Evolutionary conservation across 1,140 invertebrate genomes (phyloP).

Genomic region (Geopemphigus sp.): DNA sequence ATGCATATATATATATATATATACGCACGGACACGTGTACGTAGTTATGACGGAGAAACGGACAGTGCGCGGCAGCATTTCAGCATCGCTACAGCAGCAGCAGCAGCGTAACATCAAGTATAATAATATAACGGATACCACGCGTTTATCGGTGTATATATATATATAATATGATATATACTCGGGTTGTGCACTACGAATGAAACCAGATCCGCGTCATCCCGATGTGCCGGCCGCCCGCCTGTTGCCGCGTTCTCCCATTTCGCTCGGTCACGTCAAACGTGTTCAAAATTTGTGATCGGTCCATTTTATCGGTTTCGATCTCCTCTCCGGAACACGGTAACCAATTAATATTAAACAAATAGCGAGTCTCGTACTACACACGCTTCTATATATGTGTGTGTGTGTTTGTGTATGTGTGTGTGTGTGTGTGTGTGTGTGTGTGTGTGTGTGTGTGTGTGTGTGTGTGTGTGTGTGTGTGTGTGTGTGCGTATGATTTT

Average conservation of each 20-base stretch:
- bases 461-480: neutral
- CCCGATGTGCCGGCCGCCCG: neutral
- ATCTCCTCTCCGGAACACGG: slow-evolving; percentile 39
- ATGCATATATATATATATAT: no score
- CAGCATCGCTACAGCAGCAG: no score
- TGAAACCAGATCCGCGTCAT: neutral
- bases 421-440: no score
- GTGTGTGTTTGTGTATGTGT: neutral
- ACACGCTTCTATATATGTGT: no score
- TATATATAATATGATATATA: neutral
- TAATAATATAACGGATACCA: no score
- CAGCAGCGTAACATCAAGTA: no score
- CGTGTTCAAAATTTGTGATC: slow-evolving; percentile 49
- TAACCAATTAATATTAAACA: slow-evolving; percentile 50
- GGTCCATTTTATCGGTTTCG: slow-evolving; percentile 48
- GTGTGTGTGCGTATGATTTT: neutral
- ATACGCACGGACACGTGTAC: no score
- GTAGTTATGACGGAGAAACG: no score
- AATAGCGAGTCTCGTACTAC: slow-evolving; percentile 15
- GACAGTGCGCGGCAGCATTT: no score
- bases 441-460: neutral
- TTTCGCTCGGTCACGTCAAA: slow-evolving; percentile 48
- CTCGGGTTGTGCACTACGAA: neutral
- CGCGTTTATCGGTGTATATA: no score
- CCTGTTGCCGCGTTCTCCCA: slow-evolving; percentile 35